These are phyloP conservation scores for Philhelius pedissequus DNA, from an alignment of 2,888 invertebrate species.

Conservation along the genomic window DNA sequence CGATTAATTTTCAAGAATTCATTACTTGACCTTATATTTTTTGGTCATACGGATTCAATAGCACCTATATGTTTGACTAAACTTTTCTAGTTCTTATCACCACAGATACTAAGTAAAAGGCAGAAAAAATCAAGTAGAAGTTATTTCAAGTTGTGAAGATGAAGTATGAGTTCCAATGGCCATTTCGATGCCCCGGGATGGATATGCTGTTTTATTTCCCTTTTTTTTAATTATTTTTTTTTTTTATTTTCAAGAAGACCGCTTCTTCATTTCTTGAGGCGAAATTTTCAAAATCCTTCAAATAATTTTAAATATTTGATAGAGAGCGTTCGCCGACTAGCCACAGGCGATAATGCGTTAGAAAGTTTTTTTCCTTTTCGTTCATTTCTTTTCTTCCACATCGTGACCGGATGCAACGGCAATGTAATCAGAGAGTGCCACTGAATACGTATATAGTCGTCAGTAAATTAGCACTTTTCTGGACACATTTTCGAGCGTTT, in stretches of 20 bases:
- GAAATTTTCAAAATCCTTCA: constrained; percentile 28
- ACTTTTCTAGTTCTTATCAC: constrained; percentile 1
- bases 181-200: constrained; percentile 39
- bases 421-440: constrained; percentile 54
- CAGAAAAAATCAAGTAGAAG: constrained; percentile 11
- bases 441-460: constrained; percentile 56
- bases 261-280: not conserved
- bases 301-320: constrained; percentile 63
- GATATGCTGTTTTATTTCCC: not conserved
- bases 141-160: constrained; percentile 18
- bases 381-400: not conserved
- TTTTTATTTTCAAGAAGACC: constrained; percentile 17
- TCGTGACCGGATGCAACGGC: constrained; percentile 27
- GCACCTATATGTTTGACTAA: constrained; percentile 18
- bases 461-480: constrained; percentile 66
- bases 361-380: constrained; percentile 27
- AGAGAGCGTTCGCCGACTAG: constrained; percentile 34
- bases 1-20: not conserved
- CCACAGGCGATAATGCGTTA: constrained; percentile 38
- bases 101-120: not conserved
- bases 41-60: constrained; percentile 50
- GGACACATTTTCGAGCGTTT: constrained; percentile 41
- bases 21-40: not conserved
- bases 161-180: constrained; percentile 23
- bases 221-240: constrained; percentile 44